phyloP scores from a whole-genome alignment of 2,888 invertebrate genomes.

The Archips xylosteana region DNA sequence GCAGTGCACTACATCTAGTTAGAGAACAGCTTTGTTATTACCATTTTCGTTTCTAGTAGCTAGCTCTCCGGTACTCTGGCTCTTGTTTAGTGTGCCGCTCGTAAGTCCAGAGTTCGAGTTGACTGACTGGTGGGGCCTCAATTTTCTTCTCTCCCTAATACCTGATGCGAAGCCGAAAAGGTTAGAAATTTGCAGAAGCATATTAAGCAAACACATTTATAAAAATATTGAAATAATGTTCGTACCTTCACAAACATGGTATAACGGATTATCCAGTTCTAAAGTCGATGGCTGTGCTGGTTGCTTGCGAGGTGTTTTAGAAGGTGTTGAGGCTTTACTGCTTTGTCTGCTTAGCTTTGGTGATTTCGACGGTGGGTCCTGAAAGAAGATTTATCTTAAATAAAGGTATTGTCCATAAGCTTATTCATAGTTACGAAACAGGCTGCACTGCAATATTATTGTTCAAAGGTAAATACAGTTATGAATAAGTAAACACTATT shows the following conservation, averaged over 20 bases:
- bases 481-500: background rate
- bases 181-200: constrained; percentile 64
- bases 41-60: constrained; percentile 80
- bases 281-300: constrained; percentile 67
- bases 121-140: constrained; percentile 74
- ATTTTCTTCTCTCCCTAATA: constrained; percentile 79
- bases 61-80: constrained; percentile 85
- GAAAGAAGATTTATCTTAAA: constrained; percentile 32
- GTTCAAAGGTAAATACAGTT: background rate
- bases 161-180: constrained; percentile 68
- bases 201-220: constrained; percentile 26
- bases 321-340: constrained; percentile 79
- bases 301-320: constrained; percentile 72
- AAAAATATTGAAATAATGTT: constrained; percentile 55
- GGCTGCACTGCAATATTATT: background rate
- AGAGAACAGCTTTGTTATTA: constrained; percentile 44
- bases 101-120: constrained; percentile 60
- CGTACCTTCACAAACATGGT: constrained; percentile 92
- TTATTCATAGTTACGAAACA: background rate
- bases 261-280: constrained; percentile 90
- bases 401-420: background rate
- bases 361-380: constrained; percentile 81
- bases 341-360: constrained; percentile 76
- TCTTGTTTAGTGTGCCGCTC: constrained; percentile 79
- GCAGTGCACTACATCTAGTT: constrained; percentile 10